Evolutionary conservation across 2,888 invertebrate genomes (phyloP), one percentile per base, ranked within the genome.

Genomic region (Pterostichus madidus): DNA sequence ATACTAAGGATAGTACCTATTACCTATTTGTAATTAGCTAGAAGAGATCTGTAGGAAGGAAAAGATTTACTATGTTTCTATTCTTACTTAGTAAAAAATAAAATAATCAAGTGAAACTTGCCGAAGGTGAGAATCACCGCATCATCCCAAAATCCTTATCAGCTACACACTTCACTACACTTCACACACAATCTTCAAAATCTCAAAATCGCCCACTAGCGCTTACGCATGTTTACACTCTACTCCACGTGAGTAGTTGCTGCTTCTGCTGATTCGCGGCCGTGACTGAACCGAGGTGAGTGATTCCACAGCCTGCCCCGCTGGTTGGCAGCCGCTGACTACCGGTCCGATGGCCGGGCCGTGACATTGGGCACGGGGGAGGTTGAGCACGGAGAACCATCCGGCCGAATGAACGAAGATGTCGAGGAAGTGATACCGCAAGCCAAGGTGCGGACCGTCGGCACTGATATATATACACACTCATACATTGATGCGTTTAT

Each of bases 201-300:
- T 39, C 39, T 39, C 39, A 10, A 8, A 13, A 13, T 52, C 61
- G 61, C 6, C 7, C 31, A 8, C 17, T 61, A 17, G 7, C 61
- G 7, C n/a, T 59, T 59, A 24, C 59, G n/a, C 35, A 52, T 52
- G 52, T 52, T 52, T 52, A 13, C 64, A 32, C 35, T 64, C 32
- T 3, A 61, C 56, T 59, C 59, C 52, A 35, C 64, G 64, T 64
- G 52, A 13, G 13, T 52, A 52, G n/a, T n/a, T 52, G 64, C 39
- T 31, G 35, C 13, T 64, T 32, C 64, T 64, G 64, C 64, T 64
- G 13, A 15, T 32, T 32, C 64, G 64, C 64, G 35, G 15, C 64
- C 64, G 64, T 64, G 64, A 64, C 64, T 64, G 64, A 35, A 8
- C 24, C 10, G 64, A 15, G 64, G 64, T 64, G 35, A 31, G 35